Evolutionary conservation across 2,797 vertebrate species (phyloP).

Genomic region (Coluber constrictor): DNA sequence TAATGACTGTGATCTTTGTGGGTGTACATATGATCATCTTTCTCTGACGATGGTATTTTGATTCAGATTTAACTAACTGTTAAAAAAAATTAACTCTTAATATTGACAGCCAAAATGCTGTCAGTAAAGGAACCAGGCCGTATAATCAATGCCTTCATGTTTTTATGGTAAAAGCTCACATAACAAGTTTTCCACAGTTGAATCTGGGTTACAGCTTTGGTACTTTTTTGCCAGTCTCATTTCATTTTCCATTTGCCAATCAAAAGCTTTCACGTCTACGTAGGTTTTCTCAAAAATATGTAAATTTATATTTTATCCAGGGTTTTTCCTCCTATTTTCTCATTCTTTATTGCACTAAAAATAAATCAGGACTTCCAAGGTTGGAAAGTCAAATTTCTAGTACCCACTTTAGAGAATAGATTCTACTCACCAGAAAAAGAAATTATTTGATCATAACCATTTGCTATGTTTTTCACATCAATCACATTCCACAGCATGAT

Average conservation of each 20-base stretch:
- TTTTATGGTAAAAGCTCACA: background rate
- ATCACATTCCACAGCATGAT: background rate
- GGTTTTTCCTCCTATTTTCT: background rate
- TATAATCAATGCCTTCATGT: background rate
- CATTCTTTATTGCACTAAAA: background rate
- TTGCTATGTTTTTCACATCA: background rate
- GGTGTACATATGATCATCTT: background rate
- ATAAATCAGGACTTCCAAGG: background rate
- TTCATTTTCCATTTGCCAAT: background rate
- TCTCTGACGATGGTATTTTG: background rate
- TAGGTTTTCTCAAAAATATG: background rate
- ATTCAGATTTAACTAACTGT: background rate
- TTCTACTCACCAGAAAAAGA: background rate
- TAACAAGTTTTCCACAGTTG: background rate
- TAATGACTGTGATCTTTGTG: background rate
- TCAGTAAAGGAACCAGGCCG: background rate
- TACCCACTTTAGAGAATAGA: background rate
- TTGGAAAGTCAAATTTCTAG: background rate
- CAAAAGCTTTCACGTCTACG: background rate
- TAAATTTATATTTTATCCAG: background rate
- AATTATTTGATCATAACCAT: background rate
- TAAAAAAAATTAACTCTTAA: background rate
- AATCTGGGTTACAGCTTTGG: background rate
- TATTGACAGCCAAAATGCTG: background rate
- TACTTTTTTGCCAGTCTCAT: background rate